Evolutionary conservation across 2,888 invertebrate genomes (phyloP).

Genomic region (Trissoscelio sp.): DNA sequence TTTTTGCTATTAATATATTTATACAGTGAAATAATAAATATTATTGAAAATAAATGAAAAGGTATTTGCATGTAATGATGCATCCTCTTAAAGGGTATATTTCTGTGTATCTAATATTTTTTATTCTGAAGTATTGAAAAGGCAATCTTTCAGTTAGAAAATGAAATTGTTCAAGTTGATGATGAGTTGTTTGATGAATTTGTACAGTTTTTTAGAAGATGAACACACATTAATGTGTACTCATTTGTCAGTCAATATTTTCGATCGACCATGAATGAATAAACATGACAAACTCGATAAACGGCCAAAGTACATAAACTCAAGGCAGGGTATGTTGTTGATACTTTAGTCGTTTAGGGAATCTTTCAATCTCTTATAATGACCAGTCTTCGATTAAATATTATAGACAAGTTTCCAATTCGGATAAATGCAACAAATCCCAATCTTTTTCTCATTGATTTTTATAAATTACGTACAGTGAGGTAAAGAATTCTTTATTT

Average conservation of each 20-base stretch:
- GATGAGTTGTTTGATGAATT: too few species aligned
- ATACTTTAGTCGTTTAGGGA: constrained; percentile 5
- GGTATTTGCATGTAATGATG: too few species aligned
- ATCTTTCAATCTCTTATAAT: constrained; percentile 22
- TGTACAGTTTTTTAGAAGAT: too few species aligned
- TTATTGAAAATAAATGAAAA: too few species aligned
- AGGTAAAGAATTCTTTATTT: not conserved
- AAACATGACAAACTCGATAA: constrained; percentile 20
- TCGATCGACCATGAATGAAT: constrained; percentile 5
- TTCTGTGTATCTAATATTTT: too few species aligned
- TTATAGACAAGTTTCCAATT: constrained; percentile 1
- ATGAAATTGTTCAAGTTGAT: too few species aligned
- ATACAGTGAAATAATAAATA: too few species aligned
- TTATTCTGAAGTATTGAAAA: too few species aligned
- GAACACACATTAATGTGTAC: not conserved
- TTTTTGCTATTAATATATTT: too few species aligned
- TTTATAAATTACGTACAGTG: not conserved
- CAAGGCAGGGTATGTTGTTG: not conserved
- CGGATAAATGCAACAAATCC: not conserved
- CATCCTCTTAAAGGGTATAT: too few species aligned
- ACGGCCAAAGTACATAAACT: constrained; percentile 15
- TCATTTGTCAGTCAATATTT: constrained; percentile 3
- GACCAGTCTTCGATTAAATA: constrained; percentile 18
- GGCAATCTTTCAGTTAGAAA: too few species aligned
- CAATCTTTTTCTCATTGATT: not conserved